These are phyloP conservation scores for Monodelphis domestica DNA, from an alignment of 2,797 vertebrate species.

Conservation along the genomic window DNA sequence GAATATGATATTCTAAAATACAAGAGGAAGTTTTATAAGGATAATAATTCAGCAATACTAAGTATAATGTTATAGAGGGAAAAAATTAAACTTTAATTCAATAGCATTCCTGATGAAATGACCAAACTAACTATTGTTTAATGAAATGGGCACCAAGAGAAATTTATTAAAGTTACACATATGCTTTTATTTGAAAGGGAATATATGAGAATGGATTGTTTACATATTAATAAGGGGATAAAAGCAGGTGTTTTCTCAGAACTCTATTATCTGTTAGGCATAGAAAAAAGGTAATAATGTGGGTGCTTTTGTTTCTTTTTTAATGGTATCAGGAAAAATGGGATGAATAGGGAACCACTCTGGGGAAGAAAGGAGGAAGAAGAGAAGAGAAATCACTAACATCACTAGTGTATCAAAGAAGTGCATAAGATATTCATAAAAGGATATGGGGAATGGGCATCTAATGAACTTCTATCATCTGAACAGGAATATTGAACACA, in stretches of 20 bases:
- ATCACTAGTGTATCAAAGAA: neutral
- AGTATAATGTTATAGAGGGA: too few species aligned
- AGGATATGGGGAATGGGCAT: neutral
- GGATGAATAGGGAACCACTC: neutral
- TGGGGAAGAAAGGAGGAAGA: neutral
- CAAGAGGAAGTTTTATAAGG: too few species aligned
- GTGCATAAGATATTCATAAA: neutral
- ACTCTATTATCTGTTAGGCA: neutral
- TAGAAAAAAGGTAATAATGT: neutral
- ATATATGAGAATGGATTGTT: too few species aligned
- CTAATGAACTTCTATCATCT: neutral
- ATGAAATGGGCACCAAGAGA: neutral
- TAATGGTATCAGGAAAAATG: neutral
- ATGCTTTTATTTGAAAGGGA: too few species aligned
- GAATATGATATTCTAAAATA: too few species aligned
- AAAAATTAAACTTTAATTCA: too few species aligned
- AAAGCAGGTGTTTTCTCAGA: neutral
- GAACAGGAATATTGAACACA: neutral
- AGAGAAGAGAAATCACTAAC: neutral
- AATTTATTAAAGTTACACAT: neutral
- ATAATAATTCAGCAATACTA: too few species aligned
- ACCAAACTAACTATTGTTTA: too few species aligned
- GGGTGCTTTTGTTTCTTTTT: neutral
- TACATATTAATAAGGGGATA: too few species aligned
- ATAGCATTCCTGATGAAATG: too few species aligned